These are phyloP conservation scores for Zaprionus lineosus DNA, from an alignment of 2,888 invertebrate genomes.

Conservation along the genomic window DNA sequence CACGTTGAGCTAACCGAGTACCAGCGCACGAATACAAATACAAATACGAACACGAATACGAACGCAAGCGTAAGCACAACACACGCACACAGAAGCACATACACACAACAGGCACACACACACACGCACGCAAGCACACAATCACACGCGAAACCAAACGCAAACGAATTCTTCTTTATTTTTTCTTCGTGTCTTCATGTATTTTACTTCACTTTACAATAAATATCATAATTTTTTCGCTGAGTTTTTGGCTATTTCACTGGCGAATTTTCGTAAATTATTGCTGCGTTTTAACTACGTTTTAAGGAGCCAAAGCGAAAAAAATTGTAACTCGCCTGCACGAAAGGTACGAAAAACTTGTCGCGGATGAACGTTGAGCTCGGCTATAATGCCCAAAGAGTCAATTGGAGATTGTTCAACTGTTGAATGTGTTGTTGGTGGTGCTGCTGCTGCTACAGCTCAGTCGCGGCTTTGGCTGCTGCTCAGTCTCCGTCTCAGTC, in stretches of 20 bases:
- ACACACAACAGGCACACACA: constrained; percentile 12
- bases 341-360: constrained; percentile 81
- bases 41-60: constrained; percentile 17
- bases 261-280: constrained; percentile 22
- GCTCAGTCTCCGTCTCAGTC: constrained; percentile 36
- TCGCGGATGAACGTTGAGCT: constrained; percentile 78
- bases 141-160: constrained; percentile 51
- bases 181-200: constrained; percentile 2
- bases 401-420: constrained; percentile 78
- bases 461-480: constrained; percentile 22
- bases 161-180: constrained; percentile 50
- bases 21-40: too few relatives aligned
- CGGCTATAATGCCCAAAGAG: constrained; percentile 80
- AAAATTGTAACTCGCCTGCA: constrained; percentile 64
- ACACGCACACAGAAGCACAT: neutral
- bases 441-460: constrained; percentile 39
- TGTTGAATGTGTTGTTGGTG: constrained; percentile 67
- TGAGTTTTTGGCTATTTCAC: constrained; percentile 4
- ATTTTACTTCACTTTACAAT: constrained; percentile 36
- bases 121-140: constrained; percentile 16
- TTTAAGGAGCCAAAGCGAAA: constrained; percentile 41
- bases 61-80: constrained; percentile 2
- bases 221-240: constrained; percentile 11
- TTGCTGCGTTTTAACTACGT: constrained; percentile 16
- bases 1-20: neutral